Evolutionary conservation across 1,140 invertebrate genomes (phyloP).

Genomic region (Hyles vespertilio): DNA sequence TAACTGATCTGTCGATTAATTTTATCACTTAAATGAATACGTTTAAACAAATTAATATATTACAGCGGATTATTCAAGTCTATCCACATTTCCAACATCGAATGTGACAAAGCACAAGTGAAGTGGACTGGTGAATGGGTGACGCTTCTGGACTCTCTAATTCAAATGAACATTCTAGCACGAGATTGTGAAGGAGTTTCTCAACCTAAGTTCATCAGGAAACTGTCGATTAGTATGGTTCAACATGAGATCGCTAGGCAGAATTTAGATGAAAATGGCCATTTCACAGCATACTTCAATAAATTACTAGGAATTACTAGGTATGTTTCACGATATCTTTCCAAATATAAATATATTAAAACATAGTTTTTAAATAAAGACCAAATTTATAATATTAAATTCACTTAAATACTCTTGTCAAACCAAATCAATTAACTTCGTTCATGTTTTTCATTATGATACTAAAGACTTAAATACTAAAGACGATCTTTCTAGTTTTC

Average conservation of each 20-base stretch:
- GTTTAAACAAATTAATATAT: conserved; percentile 7
- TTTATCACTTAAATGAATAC: no score
- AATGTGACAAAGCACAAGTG: conserved; percentile 14
- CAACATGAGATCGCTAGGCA: conserved; percentile 6
- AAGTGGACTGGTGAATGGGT: conserved; percentile 26
- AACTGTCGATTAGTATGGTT: conserved; percentile 16
- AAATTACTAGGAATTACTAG: conserved; percentile 6
- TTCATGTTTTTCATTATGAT: no score
- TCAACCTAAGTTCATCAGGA: conserved; percentile 25
- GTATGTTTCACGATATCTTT: background rate
- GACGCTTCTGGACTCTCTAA: conserved; percentile 26
- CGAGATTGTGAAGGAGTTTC: conserved; percentile 20
- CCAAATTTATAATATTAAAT: no score
- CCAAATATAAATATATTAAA: background rate
- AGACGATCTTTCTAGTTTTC: no score
- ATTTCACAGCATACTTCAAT: conserved; percentile 4
- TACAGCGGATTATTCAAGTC: conserved; percentile 24
- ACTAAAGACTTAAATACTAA: no score
- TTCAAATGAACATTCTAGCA: conserved; percentile 23
- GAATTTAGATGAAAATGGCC: conserved; percentile 6
- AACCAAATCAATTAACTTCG: no score
- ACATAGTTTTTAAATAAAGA: background rate
- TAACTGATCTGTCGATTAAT: no score
- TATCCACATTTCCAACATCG: conserved; percentile 13
- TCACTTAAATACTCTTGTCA: no score